Evolutionary conservation across 2,888 invertebrate species (phyloP).

Genomic region (Orthosia incerta): DNA sequence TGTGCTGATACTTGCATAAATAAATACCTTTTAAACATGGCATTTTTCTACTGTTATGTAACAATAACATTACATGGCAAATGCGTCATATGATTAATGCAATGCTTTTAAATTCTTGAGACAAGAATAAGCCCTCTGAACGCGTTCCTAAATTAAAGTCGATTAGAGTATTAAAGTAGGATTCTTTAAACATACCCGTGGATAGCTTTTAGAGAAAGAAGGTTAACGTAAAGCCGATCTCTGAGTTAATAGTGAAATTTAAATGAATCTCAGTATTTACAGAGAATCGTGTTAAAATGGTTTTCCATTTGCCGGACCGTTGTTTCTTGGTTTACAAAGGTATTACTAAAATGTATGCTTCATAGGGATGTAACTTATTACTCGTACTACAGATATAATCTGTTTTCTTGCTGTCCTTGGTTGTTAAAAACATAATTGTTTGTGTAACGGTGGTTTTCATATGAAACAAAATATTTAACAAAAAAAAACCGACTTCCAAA

Average conservation of each 20-base stretch:
- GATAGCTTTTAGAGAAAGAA: slow-evolving; percentile 6
- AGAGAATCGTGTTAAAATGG: not conserved
- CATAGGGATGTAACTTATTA: too few species aligned
- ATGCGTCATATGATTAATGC: not conserved
- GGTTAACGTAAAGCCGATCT: slow-evolving; percentile 10
- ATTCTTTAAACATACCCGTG: slow-evolving; percentile 28
- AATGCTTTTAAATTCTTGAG: slow-evolving; percentile 16
- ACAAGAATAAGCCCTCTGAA: not conserved
- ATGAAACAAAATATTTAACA: too few species aligned
- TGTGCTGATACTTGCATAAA: too few species aligned
- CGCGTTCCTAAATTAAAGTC: slow-evolving; percentile 8
- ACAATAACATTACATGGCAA: not conserved
- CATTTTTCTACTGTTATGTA: not conserved
- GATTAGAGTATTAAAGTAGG: slow-evolving; percentile 12
- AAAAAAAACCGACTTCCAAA: too few species aligned
- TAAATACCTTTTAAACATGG: too few species aligned
- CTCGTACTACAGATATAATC: too few species aligned
- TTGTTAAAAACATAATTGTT: too few species aligned
- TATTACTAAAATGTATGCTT: not conserved
- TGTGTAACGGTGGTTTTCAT: too few species aligned
- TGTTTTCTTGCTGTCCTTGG: too few species aligned
- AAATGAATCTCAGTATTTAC: slow-evolving; percentile 1
- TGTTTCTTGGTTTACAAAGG: not conserved
- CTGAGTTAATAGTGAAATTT: slow-evolving; percentile 16
- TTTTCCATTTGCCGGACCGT: not conserved